Evolutionary conservation across 1,140 invertebrate genomes (phyloP).

Genomic region (Stenopsyche tienmushanensis): DNA sequence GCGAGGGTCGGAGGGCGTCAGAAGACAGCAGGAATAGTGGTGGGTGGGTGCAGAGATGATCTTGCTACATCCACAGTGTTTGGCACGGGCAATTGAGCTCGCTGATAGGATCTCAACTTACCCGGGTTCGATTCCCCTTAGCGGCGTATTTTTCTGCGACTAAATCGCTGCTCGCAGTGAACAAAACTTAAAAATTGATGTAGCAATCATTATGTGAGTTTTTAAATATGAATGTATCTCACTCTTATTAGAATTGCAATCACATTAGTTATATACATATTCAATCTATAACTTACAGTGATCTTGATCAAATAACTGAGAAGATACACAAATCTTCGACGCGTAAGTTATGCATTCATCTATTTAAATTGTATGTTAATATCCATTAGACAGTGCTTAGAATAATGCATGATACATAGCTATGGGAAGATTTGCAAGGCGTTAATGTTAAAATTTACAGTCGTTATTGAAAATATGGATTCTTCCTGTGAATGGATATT

Average conservation of each 20-base stretch:
- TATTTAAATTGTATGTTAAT: too few species aligned
- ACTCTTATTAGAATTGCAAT: not conserved
- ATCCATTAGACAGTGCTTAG: too few species aligned
- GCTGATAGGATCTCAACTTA: conserved; percentile 40
- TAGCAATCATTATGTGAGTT: too few species aligned
- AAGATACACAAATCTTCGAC: too few species aligned
- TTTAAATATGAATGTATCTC: not conserved
- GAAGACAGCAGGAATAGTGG: not conserved
- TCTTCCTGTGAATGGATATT: too few species aligned
- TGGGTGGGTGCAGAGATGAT: conserved; percentile 14
- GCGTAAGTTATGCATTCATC: too few species aligned
- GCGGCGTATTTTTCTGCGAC: conserved; percentile 35
- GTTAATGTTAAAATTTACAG: too few species aligned
- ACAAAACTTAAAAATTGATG: too few species aligned
- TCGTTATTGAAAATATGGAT: too few species aligned
- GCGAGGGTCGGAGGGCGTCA: not conserved
- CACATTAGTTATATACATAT: not conserved
- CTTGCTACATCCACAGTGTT: conserved; percentile 27
- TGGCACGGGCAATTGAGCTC: conserved; percentile 42
- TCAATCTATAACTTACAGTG: not conserved
- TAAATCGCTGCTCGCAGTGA: conserved; percentile 3
- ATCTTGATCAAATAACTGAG: too few species aligned
- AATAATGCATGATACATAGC: too few species aligned
- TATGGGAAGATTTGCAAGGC: too few species aligned
- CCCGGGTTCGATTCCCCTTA: conserved; percentile 37